Evolutionary conservation across 2,888 invertebrate species (phyloP).

Genomic region (Hipparchia sbordonii): DNA sequence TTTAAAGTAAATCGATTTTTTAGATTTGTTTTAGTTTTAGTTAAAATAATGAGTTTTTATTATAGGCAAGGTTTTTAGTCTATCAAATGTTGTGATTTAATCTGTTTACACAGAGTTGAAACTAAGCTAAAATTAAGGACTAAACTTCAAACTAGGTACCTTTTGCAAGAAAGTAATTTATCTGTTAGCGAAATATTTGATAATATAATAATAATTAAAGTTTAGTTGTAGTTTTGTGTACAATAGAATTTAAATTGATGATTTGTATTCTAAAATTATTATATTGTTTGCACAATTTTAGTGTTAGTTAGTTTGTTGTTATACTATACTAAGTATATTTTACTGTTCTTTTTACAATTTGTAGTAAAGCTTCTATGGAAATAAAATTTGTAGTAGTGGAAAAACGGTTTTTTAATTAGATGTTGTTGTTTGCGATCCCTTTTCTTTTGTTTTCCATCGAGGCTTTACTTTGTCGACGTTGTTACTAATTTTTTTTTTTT

Average conservation of each 20-base stretch:
- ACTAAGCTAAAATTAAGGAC: no score
- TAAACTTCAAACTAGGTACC: no score
- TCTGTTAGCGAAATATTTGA: no score
- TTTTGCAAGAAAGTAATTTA: no score
- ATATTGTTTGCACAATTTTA: slow-evolving; percentile 12
- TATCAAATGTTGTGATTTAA: no score
- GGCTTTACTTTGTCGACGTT: slow-evolving; percentile 42
- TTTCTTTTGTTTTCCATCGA: slow-evolving; percentile 39
- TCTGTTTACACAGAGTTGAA: no score
- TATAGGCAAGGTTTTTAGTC: no score
- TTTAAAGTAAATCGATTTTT: no score
- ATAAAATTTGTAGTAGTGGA: slow-evolving; percentile 37
- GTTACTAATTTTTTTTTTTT: slow-evolving; percentile 12
- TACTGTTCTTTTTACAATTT: slow-evolving; percentile 5
- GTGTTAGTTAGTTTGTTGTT: not conserved
- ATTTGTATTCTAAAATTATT: not conserved
- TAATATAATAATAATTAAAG: not conserved
- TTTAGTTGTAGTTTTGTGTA: not conserved
- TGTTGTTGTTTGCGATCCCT: slow-evolving; percentile 41
- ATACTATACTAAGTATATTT: slow-evolving; percentile 1
- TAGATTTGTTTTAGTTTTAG: no score
- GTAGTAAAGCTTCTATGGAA: slow-evolving; percentile 48
- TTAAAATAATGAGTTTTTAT: no score
- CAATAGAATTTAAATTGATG: not conserved
- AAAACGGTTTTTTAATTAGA: slow-evolving; percentile 13